These are phyloP conservation scores for Megastigmus dorsalis DNA, from an alignment of 2,888 invertebrate species.

Conservation along the genomic window DNA sequence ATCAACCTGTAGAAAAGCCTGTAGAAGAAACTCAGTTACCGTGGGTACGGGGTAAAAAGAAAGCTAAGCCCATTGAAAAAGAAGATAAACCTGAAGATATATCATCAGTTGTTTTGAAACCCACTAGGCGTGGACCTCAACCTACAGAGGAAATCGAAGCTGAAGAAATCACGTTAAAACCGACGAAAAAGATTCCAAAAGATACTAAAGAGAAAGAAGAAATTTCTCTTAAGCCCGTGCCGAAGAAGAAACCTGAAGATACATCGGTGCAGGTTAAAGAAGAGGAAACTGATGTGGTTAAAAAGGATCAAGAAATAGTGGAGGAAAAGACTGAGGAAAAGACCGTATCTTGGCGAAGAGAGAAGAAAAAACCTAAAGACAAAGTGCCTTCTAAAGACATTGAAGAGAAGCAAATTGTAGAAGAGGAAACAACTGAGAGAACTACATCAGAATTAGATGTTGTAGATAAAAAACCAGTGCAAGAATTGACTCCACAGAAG, in stretches of 20 bases:
- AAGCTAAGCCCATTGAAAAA: constrained; percentile 43
- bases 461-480: constrained; percentile 64
- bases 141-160: constrained; percentile 71
- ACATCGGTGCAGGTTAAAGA: background rate
- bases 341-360: background rate
- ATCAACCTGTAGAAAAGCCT: constrained; percentile 60
- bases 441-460: constrained; percentile 47
- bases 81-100: constrained; percentile 62
- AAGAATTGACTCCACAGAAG: constrained; percentile 60
- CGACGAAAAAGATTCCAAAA: constrained; percentile 59
- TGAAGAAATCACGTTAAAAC: constrained; percentile 64
- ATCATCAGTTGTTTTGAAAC: constrained; percentile 58
- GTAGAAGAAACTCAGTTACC: constrained; percentile 61
- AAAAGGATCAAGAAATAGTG: constrained; percentile 34
- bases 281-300: background rate
- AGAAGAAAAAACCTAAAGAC: constrained; percentile 16
- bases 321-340: constrained; percentile 44
- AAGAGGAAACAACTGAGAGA: background rate
- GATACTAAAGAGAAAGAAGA: constrained; percentile 59
- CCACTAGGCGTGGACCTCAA: constrained; percentile 58
- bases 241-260: constrained; percentile 44
- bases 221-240: constrained; percentile 63
- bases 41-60: constrained; percentile 56
- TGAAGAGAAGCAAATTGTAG: constrained; percentile 6
- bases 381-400: background rate